Evolutionary conservation across 2,888 invertebrate genomes (phyloP), one percentile per base, ranked within the genome.

Genomic region (Hartigia nigra): DNA sequence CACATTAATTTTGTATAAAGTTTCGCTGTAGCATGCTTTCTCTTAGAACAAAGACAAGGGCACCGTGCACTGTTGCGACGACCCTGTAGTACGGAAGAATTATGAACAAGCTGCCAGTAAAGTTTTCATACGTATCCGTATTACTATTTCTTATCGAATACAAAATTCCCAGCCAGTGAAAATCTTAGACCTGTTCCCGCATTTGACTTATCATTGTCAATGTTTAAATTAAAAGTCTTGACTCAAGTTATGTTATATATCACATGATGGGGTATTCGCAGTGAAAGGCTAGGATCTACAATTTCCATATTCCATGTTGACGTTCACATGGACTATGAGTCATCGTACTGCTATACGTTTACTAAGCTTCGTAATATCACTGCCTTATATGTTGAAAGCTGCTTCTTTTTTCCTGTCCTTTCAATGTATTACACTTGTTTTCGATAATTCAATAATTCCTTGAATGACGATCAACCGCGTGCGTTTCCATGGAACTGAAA

Each of bases 1-100:
- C 76, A 55, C 75, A 77, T 78, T 72, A 80, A 81, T 79, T 4
- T 78, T 80, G 36, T 75, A 78, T 77, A 69, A n/a, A 32, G 37
- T 69, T 12, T 77, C 77, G 74, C 35, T 69, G 39, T 55, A 9
- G 2, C 39, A 39, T 55, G 39, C 23, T 55, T 55, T 55, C 39
- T 55, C 39, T 23, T 55, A 23, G 23, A 5, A 5, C 14, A 55
- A 23, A 55, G 39, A 9, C 39, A 55, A 14, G 39, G 39, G 39
- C 39, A 55, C 39, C 23, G 23, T 23, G 39, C 14, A 55, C 39
- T 9, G 39, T 55, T 23, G 39, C 39, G 39, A 55, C 39, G 39
- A 0, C 5, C 39, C 39, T 55, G 23, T 5, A 23, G 14, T 55
- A 55, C 39, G 23, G 23, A 55, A 39, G 5, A 39, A 55, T 1